These are phyloP conservation scores for Hydrolagus colliei DNA, from an alignment of 2,797 vertebrate genomes.

Conservation along the genomic window DNA sequence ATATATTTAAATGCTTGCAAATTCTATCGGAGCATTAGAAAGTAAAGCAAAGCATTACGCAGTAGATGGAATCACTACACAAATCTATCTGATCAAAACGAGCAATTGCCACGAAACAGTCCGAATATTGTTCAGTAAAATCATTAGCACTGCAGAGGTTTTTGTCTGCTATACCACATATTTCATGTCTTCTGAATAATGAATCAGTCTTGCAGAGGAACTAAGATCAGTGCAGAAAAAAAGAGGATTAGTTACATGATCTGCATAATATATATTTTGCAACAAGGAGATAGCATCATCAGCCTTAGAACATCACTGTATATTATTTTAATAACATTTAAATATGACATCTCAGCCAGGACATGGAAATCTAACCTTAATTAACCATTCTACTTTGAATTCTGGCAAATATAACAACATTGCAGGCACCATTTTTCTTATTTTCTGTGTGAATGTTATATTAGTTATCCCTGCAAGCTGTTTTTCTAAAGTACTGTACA, in stretches of 20 bases:
- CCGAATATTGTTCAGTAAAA: neutral
- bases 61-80: neutral
- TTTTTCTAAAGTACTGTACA: too few species aligned
- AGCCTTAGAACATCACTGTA: neutral
- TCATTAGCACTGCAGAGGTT: neutral
- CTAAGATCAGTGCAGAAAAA: neutral
- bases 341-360: neutral
- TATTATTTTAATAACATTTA: constrained; percentile 6
- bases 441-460: neutral
- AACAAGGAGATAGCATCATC: neutral
- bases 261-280: constrained; percentile 21
- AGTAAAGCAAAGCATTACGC: neutral
- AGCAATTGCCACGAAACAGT: neutral
- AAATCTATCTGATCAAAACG: neutral
- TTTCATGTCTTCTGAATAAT: neutral
- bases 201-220: neutral
- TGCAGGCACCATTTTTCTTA: neutral
- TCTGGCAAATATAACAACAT: constrained; percentile 18
- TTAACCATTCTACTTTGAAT: constrained; percentile 5
- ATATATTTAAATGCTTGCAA: neutral
- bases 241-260: neutral
- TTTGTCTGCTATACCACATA: neutral
- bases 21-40: neutral
- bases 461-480: neutral
- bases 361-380: constrained; percentile 10